phyloP scores from a whole-genome alignment of 1,140 invertebrate species.

The Drosophila bifasciata region DNA sequence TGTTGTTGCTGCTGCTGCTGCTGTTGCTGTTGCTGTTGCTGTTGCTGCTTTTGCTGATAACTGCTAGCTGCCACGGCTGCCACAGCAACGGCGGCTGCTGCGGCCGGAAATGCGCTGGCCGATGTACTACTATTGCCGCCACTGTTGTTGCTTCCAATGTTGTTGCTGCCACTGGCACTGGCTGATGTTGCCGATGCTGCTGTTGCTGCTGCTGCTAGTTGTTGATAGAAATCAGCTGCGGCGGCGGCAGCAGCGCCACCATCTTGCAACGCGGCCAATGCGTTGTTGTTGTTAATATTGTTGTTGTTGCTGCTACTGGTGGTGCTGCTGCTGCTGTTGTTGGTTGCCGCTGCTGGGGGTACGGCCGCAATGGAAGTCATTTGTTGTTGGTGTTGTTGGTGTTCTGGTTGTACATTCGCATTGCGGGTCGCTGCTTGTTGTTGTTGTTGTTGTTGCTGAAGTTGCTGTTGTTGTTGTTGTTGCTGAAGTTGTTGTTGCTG shows the following conservation, averaged over 20 bases:
- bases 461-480: constrained; percentile 32
- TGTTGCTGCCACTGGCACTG: constrained; percentile 13
- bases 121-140: constrained; percentile 26
- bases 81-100: constrained; percentile 68
- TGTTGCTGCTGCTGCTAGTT: constrained; percentile 67
- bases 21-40: constrained; percentile 54
- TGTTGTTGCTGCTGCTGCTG: constrained; percentile 51
- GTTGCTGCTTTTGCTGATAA: constrained; percentile 60
- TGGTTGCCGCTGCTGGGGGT: constrained; percentile 44
- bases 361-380: constrained; percentile 77
- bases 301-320: constrained; percentile 23
- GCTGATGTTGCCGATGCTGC: constrained; percentile 24
- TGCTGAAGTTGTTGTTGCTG: constrained; percentile 29
- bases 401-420: constrained; percentile 12
- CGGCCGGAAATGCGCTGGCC: constrained; percentile 53
- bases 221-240: constrained; percentile 71
- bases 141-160: constrained; percentile 19
- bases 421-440: neutral
- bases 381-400: constrained; percentile 51
- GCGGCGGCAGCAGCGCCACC: constrained; percentile 69
- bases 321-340: constrained; percentile 38
- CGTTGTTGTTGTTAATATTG: constrained; percentile 58
- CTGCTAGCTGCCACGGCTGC: constrained; percentile 66
- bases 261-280: constrained; percentile 72
- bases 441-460: constrained; percentile 48